Evolutionary conservation across 2,797 vertebrate genomes (phyloP), one percentile per base, ranked within the genome.

Genomic region (Diplodus sargus): DNA sequence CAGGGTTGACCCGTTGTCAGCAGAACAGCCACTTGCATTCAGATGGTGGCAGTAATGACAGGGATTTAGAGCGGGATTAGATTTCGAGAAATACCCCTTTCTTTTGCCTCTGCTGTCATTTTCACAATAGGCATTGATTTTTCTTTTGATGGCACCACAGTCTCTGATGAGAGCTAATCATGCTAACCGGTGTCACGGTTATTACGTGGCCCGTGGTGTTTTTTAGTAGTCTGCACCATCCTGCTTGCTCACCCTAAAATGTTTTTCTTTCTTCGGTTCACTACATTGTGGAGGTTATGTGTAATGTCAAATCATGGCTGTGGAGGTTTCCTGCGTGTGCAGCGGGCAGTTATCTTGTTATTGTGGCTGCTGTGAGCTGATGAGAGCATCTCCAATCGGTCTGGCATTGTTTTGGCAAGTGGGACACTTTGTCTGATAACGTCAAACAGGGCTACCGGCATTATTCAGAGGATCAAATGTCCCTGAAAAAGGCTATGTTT

Each of bases 381-480:
- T 87, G 81, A 89, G 73, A 78, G 80, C 72, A 39, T 87, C 82
- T 79, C 79, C 82, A 89, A 89, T 92, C 76, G 74, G 61, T 60
- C 85, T 63, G 85, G 74, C 79, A 90, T 93, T 92, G 88, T 93
- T 86, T 88, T 74, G 84, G 69, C 85, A 89, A 91, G 88, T 87
- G 86, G 83, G 66, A 79, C 84, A 85, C 83, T 82, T 80, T 64
- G 87, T 82, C 75, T 78, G 81, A 87, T 90, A 84, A 65, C 12
- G 23, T 79, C 80, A 79, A 70, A 73, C 42, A 63, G 64, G 65
- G 52, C 77, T 67, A 61, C 58, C 47, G 5, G 70, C 74, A 77
- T 83, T 84, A 86, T 84, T 87, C 79, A 76, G 71, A 77, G 62
- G 63, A 80, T 89, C 85, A 77, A 78, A 85, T 76, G 74, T 76